Percentiles rank a stretch among this genome's conserved stretches.
Conservation (phyloP, 35 echinoderm and acorn worm genomes). For the Hemicentrotus pulcherrimus region DNA sequence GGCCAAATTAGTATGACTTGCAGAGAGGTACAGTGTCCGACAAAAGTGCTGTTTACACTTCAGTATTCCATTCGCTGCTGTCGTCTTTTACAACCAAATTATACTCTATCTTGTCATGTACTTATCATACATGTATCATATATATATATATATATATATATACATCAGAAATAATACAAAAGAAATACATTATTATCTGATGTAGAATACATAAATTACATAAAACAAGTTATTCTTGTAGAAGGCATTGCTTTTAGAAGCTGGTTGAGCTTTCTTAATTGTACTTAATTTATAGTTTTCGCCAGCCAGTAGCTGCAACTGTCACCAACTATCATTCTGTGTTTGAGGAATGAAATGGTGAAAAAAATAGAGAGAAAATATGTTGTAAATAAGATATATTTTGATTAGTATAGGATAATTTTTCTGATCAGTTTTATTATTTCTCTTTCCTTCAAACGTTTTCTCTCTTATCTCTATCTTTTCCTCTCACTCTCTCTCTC, state of each 20-base stretch:
- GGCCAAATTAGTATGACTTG: too few relatives aligned
- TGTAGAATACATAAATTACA: too few relatives aligned
- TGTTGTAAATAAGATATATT: conserved; percentile 14
- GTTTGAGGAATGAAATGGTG: not conserved
- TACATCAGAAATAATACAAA: too few relatives aligned
- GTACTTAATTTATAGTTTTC: not conserved
- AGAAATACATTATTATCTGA: too few relatives aligned
- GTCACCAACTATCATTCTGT: not conserved
- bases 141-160: too few relatives aligned
- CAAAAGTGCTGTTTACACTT: too few relatives aligned
- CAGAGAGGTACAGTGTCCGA: too few relatives aligned
- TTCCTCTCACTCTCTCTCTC: not conserved
- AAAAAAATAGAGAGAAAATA: not conserved
- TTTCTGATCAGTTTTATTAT: not conserved
- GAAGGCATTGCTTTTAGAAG: not conserved
- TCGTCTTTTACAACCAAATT: too few relatives aligned
- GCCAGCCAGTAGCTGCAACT: not conserved
- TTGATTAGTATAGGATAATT: not conserved
- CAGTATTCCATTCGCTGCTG: too few relatives aligned
- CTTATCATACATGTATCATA: not conserved
- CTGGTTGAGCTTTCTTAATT: not conserved
- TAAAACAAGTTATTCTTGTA: not conserved
- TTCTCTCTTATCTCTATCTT: not conserved
- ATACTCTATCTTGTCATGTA: too few relatives aligned
- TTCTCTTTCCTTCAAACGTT: not conserved